These are phyloP conservation scores for Drosophila nr. perissopoda DNA, from an alignment of 2,888 invertebrate genomes.

Conservation along the genomic window DNA sequence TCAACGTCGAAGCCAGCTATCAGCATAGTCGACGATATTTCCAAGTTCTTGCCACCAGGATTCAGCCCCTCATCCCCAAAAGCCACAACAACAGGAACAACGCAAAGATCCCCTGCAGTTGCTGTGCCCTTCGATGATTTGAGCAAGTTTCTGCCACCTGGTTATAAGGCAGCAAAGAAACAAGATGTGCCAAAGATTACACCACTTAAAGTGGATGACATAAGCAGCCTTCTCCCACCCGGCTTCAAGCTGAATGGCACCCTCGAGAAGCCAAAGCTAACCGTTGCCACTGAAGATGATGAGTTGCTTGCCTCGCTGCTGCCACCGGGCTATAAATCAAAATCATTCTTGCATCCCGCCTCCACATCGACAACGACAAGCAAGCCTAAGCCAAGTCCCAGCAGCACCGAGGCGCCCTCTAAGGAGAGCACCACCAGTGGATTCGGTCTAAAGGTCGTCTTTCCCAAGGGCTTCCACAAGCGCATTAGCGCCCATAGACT, in stretches of 20 bases:
- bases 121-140: constrained; percentile 86
- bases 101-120: constrained; percentile 58
- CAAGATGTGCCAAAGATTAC: constrained; percentile 50
- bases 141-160: constrained; percentile 88
- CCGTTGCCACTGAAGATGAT: constrained; percentile 42
- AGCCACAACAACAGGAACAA: constrained; percentile 62
- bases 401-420: constrained; percentile 42
- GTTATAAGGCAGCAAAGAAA: constrained; percentile 86
- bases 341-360: constrained; percentile 61
- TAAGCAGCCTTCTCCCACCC: constrained; percentile 88
- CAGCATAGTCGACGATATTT: constrained; percentile 87
- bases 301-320: constrained; percentile 84
- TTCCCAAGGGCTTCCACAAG: constrained; percentile 88
- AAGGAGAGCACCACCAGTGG: constrained; percentile 77
- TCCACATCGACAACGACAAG: constrained; percentile 54
- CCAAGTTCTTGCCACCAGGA: constrained; percentile 88
- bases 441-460: constrained; percentile 88
- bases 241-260: constrained; percentile 86
- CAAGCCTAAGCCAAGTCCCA: constrained; percentile 45
- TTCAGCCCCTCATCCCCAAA: constrained; percentile 72
- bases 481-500: constrained; percentile 87
- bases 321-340: constrained; percentile 87
- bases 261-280: constrained; percentile 38
- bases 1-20: constrained; percentile 82
- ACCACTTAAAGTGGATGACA: constrained; percentile 86